phyloP scores from a whole-genome alignment of 1,140 invertebrate species.

The Anastatus disparis region DNA sequence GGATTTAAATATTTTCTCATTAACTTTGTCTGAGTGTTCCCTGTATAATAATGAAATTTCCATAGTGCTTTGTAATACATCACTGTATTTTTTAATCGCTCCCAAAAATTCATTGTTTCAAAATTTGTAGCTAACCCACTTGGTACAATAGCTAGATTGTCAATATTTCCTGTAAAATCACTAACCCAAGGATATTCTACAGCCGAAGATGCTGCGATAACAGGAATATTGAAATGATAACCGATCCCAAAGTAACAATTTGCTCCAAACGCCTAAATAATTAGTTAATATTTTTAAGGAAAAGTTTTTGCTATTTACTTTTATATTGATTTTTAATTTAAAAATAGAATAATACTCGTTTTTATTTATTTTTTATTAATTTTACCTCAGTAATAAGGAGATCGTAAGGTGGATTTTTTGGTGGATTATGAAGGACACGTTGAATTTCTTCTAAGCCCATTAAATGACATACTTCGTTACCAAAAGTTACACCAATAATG shows the following conservation, averaged over 20 bases:
- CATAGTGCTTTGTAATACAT: slow-evolving; percentile 24
- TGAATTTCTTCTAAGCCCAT: slow-evolving; percentile 43
- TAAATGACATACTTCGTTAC: slow-evolving; percentile 33
- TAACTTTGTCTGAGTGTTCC: slow-evolving; percentile 48
- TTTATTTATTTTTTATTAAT: too few species aligned
- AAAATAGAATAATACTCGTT: too few species aligned
- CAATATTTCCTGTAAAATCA: slow-evolving; percentile 70
- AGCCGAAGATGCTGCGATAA: slow-evolving; percentile 71
- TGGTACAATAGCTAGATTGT: slow-evolving; percentile 71
- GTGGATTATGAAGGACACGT: slow-evolving; percentile 49
- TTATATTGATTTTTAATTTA: not conserved
- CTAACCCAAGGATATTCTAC: slow-evolving; percentile 72
- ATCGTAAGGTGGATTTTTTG: slow-evolving; percentile 52
- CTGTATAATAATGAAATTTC: slow-evolving; percentile 36
- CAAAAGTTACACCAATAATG: slow-evolving; percentile 12
- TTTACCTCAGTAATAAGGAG: slow-evolving; percentile 52
- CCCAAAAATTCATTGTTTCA: slow-evolving; percentile 45
- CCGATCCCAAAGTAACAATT: slow-evolving; percentile 69
- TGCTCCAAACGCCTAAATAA: slow-evolving; percentile 45
- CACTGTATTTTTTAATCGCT: slow-evolving; percentile 51
- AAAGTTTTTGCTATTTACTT: not conserved
- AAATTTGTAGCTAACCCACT: slow-evolving; percentile 69
- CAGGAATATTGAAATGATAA: slow-evolving; percentile 68
- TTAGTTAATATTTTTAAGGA: not conserved
- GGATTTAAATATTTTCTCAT: slow-evolving; percentile 68